Evolutionary conservation across 2,113 vertebrate species (phyloP).

Genomic region (Pelobates fuscus): DNA sequence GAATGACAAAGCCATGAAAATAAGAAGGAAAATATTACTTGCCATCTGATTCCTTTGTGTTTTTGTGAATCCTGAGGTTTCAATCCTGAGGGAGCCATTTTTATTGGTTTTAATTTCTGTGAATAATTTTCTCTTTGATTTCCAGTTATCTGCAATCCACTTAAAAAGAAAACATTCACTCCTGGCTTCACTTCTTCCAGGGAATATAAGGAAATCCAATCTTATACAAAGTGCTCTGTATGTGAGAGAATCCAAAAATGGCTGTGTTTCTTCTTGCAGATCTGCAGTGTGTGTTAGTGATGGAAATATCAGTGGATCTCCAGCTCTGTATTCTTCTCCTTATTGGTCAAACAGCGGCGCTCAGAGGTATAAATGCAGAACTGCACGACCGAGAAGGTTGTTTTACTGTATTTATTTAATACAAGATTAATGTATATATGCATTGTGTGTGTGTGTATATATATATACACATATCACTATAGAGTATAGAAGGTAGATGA

Average conservation of each 20-base stretch:
- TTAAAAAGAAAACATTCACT: too few relatives aligned
- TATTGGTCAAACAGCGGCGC: constrained; percentile 51
- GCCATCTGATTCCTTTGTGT: background rate
- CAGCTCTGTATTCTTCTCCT: background rate
- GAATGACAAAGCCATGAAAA: constrained; percentile 24
- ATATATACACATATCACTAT: background rate
- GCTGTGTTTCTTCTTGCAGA: too few relatives aligned
- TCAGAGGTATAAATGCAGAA: constrained; percentile 36
- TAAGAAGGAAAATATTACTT: constrained; percentile 38
- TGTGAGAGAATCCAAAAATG: constrained; percentile 11
- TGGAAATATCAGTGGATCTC: too few relatives aligned
- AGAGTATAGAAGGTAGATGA: background rate
- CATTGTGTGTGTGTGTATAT: too few relatives aligned
- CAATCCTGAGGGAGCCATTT: background rate
- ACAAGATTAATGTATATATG: too few relatives aligned
- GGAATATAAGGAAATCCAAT: background rate
- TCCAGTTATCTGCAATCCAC: background rate
- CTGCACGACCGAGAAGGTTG: constrained; percentile 17
- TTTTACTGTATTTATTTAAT: too few relatives aligned
- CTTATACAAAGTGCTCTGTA: background rate
- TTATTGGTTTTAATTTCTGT: background rate
- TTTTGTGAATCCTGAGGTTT: constrained; percentile 11
- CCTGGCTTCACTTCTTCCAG: too few relatives aligned
- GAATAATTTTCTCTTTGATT: background rate
- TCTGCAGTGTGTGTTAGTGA: background rate